phyloP scores from a whole-genome alignment of 2,888 invertebrate genomes.

The Eurytoma adleriae region DNA sequence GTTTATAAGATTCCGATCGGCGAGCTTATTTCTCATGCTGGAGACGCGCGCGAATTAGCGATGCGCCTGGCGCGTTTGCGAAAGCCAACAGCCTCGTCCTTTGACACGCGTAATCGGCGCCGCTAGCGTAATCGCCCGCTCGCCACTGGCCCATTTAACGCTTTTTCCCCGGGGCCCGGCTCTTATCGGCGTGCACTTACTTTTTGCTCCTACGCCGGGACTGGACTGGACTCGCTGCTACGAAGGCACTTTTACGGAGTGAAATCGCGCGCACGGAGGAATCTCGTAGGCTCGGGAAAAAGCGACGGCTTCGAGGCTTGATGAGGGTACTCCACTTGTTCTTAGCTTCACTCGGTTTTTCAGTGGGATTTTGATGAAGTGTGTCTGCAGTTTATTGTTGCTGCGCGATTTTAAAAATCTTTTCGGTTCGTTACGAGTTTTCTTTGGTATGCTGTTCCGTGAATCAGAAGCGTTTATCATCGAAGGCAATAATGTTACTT shows the following conservation, averaged over 20 bases:
- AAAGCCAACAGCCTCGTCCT: not conserved
- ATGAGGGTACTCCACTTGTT: not conserved
- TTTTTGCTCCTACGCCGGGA: not conserved
- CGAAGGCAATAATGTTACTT: too few species aligned
- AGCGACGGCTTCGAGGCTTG: not conserved
- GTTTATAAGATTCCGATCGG: too few species aligned
- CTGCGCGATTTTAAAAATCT: too few species aligned
- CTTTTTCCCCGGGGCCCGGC: not conserved
- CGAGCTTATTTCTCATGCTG: too few species aligned
- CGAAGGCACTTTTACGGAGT: slow-evolving; percentile 34
- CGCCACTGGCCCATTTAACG: not conserved
- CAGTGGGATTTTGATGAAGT: too few species aligned
- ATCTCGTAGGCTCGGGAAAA: not conserved
- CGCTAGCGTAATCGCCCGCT: too few species aligned
- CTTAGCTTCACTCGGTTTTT: not conserved
- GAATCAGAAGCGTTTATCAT: too few species aligned
- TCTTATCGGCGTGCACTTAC: not conserved
- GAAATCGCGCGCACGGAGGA: slow-evolving; percentile 21
- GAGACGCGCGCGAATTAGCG: too few species aligned
- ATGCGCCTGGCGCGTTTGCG: too few species aligned
- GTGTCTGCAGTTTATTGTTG: too few species aligned
- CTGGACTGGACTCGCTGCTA: slow-evolving; percentile 12
- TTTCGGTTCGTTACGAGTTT: too few species aligned
- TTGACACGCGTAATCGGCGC: not conserved
- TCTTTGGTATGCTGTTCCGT: too few species aligned